phyloP scores from a whole-genome alignment of 2,797 vertebrate species.

The Phalanger gymnotis region DNA sequence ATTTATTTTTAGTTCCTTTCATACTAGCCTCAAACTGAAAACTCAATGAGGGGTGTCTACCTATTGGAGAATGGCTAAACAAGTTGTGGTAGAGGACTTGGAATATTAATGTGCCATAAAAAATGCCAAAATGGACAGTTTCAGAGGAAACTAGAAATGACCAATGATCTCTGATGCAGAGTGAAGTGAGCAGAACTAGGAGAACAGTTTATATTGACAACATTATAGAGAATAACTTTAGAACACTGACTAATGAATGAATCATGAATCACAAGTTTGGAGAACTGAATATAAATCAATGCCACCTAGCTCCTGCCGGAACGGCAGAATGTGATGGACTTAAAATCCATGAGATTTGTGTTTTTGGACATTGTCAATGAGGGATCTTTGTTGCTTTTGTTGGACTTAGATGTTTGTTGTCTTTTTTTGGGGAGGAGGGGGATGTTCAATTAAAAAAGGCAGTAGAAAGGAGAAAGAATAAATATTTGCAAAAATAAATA shows the following conservation, averaged over 20 bases:
- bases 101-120: background rate
- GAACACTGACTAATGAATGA: background rate
- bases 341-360: background rate
- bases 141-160: background rate
- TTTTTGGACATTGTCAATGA: background rate
- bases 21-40: background rate
- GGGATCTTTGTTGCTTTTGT: background rate
- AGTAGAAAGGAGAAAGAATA: background rate
- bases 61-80: background rate
- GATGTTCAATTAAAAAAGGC: background rate
- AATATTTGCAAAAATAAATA: background rate
- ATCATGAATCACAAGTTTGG: background rate
- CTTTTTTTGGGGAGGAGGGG: background rate
- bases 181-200: background rate
- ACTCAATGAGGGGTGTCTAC: background rate
- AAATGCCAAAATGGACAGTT: background rate
- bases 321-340: background rate
- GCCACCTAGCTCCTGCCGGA: background rate
- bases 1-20: background rate
- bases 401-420: background rate
- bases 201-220: background rate
- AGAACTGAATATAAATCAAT: background rate
- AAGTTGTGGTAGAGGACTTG: background rate
- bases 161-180: background rate
- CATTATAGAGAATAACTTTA: background rate